phyloP scores from a whole-genome alignment of 2,888 invertebrate species.

The Laspeyria flexula region DNA sequence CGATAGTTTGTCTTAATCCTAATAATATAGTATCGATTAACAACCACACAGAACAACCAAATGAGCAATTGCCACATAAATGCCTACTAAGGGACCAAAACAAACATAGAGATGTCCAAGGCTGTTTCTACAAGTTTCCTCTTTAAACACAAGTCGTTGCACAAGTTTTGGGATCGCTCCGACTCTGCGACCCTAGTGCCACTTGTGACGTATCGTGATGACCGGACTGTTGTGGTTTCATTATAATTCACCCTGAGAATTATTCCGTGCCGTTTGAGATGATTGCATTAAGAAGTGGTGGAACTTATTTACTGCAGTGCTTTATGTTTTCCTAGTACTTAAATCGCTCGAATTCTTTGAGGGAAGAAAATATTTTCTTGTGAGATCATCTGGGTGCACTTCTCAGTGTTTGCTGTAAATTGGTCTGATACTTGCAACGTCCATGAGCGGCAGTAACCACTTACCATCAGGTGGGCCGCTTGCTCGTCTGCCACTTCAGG shows the following conservation, averaged over 20 bases:
- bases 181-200: slow-evolving; percentile 9
- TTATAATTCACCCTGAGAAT: slow-evolving; percentile 29
- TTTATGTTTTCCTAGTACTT: slow-evolving; percentile 24
- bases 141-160: slow-evolving; percentile 30
- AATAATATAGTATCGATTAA: slow-evolving; percentile 13
- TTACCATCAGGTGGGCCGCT: too few relatives aligned
- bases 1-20: neutral
- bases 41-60: slow-evolving; percentile 16
- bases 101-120: slow-evolving; percentile 16
- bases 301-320: slow-evolving; percentile 8
- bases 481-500: too few relatives aligned
- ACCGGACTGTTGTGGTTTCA: slow-evolving; percentile 29
- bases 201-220: slow-evolving; percentile 38
- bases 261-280: slow-evolving; percentile 14
- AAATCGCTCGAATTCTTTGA: neutral
- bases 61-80: slow-evolving; percentile 18
- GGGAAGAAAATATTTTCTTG: too few relatives aligned
- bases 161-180: slow-evolving; percentile 35
- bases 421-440: too few relatives aligned
- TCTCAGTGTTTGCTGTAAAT: too few relatives aligned
- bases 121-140: slow-evolving; percentile 25
- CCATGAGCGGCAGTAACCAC: too few relatives aligned
- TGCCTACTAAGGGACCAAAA: slow-evolving; percentile 12
- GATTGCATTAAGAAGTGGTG: slow-evolving; percentile 4
- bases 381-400: too few relatives aligned